phyloP scores from a whole-genome alignment of 2,888 invertebrate species.

The Oscheius sp. region DNA sequence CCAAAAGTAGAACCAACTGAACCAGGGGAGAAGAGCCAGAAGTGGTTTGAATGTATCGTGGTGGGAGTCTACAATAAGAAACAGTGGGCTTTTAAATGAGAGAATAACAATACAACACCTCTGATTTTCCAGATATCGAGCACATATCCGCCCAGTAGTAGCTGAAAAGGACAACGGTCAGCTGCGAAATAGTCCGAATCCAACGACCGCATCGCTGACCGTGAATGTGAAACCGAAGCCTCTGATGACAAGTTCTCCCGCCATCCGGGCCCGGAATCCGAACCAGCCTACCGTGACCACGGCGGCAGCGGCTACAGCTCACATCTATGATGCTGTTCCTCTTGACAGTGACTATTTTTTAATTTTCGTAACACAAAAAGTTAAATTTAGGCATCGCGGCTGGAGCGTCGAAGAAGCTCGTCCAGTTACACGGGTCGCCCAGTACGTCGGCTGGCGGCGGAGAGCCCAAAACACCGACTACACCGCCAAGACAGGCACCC shows the following conservation, averaged over 20 bases:
- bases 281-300: not conserved
- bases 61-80: too few species aligned
- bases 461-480: constrained; percentile 29
- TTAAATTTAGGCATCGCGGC: not conserved
- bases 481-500: constrained; percentile 3
- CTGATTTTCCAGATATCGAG: constrained; percentile 2
- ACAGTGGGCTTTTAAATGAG: too few species aligned
- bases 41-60: too few species aligned
- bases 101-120: too few species aligned
- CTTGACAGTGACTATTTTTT: constrained; percentile 13
- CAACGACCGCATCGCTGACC: not conserved
- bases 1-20: too few species aligned
- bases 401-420: not conserved
- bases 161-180: constrained; percentile 14
- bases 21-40: too few species aligned
- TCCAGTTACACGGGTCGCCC: constrained; percentile 11
- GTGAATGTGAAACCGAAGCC: not conserved
- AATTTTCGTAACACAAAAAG: not conserved
- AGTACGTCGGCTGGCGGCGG: constrained; percentile 35
- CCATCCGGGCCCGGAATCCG: constrained; percentile 18
- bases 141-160: not conserved
- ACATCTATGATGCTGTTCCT: constrained; percentile 28
- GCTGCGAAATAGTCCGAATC: not conserved
- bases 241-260: constrained; percentile 13
- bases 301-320: constrained; percentile 14